These are phyloP conservation scores for Lathamus discolor DNA, from an alignment of 2,113 vertebrate species.

Conservation along the genomic window DNA sequence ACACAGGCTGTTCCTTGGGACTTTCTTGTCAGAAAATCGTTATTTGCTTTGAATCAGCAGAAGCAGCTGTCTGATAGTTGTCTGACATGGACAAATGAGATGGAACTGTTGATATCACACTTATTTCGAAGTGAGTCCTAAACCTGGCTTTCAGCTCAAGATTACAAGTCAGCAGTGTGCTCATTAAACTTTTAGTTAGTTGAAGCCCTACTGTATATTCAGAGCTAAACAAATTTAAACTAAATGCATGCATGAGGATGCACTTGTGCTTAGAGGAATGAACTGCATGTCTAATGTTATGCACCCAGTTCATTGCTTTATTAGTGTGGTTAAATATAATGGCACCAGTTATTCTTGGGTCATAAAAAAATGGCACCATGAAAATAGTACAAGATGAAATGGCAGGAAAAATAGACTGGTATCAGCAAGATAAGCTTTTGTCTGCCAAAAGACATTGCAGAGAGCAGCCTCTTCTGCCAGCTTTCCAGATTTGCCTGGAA, in stretches of 20 bases:
- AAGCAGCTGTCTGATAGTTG: neutral
- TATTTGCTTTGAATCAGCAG: neutral
- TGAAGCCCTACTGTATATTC: neutral
- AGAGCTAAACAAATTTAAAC: neutral
- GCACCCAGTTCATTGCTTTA: neutral
- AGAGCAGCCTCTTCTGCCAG: neutral
- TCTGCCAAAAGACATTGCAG: neutral
- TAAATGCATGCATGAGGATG: neutral
- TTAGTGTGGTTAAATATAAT: neutral
- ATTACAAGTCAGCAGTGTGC: neutral
- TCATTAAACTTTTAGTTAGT: neutral
- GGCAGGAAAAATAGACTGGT: neutral
- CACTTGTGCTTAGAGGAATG: neutral
- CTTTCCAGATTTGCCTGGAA: neutral
- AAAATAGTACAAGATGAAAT: neutral
- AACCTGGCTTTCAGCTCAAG: neutral
- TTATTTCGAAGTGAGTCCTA: neutral
- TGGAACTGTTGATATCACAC: neutral
- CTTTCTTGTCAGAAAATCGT: conserved; percentile 3
- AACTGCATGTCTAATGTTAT: neutral
- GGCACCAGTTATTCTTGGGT: neutral
- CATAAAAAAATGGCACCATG: neutral
- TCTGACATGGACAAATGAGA: neutral
- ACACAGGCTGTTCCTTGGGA: neutral
- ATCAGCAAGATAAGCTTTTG: neutral